These are phyloP conservation scores for Gambelia wislizenii DNA, from an alignment of 2,797 vertebrate species.

Conservation along the genomic window DNA sequence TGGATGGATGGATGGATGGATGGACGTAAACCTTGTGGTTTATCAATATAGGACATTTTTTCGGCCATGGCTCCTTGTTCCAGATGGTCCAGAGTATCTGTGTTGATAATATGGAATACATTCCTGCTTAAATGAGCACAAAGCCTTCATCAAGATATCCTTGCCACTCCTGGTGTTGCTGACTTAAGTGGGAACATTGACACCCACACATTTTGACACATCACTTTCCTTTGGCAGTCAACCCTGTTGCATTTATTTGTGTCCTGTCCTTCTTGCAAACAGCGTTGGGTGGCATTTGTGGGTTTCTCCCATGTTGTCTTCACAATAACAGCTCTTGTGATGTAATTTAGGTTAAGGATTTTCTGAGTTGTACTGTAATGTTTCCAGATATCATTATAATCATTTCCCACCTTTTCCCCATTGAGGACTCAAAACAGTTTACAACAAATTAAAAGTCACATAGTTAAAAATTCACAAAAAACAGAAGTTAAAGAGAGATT, in stretches of 20 bases:
- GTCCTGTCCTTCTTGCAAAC: neutral
- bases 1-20: no score
- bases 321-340: neutral
- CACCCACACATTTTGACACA: neutral
- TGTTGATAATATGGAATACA: neutral
- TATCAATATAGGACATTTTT: neutral
- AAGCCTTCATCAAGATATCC: neutral
- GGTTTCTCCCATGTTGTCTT: neutral
- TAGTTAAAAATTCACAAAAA: no score
- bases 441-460: no score
- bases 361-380: no score
- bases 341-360: neutral
- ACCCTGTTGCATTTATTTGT: neutral
- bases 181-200: neutral
- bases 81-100: no score
- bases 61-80: neutral
- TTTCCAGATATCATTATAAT: no score
- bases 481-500: no score
- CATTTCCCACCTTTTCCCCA: neutral
- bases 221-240: conserved; percentile 17
- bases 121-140: neutral
- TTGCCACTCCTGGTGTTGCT: neutral
- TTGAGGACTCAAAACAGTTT: no score
- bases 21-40: neutral
- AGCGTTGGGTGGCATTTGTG: neutral